Evolutionary conservation across 2,797 vertebrate genomes (phyloP).

Genomic region (Limnodromus scolopaceus): DNA sequence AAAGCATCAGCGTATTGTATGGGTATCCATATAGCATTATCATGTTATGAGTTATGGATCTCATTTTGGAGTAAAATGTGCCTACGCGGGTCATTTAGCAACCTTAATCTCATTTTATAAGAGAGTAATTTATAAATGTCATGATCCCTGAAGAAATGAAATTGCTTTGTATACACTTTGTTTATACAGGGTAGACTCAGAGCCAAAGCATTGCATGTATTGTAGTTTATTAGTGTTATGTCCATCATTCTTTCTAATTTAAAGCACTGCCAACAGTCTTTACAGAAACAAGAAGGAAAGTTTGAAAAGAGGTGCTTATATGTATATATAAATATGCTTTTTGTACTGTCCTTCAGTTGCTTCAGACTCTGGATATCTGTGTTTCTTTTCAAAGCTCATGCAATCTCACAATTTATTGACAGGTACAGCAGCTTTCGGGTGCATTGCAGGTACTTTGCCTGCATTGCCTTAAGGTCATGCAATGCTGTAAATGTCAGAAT

Average conservation of each 20-base stretch:
- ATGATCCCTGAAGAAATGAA: conserved; percentile 42
- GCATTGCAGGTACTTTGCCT: conserved; percentile 24
- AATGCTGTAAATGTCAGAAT: conserved; percentile 5
- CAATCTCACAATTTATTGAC: conserved; percentile 4
- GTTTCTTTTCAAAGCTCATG: conserved; percentile 13
- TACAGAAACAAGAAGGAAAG: background rate
- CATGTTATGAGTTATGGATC: conserved; percentile 51
- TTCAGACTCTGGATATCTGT: background rate
- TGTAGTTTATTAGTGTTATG: conserved; percentile 39
- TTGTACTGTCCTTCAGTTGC: background rate
- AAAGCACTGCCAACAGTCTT: background rate
- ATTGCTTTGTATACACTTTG: conserved; percentile 40
- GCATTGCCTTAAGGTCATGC: background rate
- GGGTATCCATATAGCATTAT: background rate
- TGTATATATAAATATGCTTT: background rate
- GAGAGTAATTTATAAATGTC: conserved; percentile 70
- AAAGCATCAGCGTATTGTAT: background rate
- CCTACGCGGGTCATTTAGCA: conserved; percentile 33
- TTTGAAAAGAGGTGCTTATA: background rate
- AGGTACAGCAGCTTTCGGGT: background rate
- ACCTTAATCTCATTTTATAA: conserved; percentile 65
- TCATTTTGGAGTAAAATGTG: conserved; percentile 68
- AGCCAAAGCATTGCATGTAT: background rate
- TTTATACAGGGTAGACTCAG: background rate
- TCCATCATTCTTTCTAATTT: conserved; percentile 24